Base-by-base conservation (phyloP, 1,140 invertebrate genomes). In the Drosophila setifemur region DNA sequence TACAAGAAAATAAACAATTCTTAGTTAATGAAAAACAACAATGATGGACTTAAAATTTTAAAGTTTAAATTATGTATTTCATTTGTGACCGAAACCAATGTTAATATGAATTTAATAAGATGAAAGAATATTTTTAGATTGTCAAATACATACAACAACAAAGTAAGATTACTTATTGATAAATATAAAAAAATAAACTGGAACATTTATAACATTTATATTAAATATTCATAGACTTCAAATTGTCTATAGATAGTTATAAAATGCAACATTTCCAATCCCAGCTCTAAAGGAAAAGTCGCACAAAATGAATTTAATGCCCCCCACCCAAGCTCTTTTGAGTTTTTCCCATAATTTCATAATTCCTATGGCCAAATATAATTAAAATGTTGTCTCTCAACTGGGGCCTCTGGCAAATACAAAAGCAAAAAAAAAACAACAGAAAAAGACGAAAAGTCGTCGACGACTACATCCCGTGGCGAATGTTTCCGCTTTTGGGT, bases 301-400 rank as follows among this genome's bases (percentile, higher is more conserved):
- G 14, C 1, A 7, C 14, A 37, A 35, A 7, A 43, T 12, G 16
- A 23, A 26, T 37, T 26, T 12, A 18, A 47, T 8, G n/a, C 18
- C 12, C 6, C 25, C 4, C 9, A 9, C n/a, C n/a, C 1, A 7
- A 28, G 16, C 4, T 16, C 7, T 11, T 21, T 19, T 12, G n/a
- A n/a, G 19, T 4, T 25, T 49, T 9, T 2, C 7, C 52, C 25
- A 16, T 55, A 54, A 60, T 60, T 60, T 60, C 55, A 37, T 63
- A 63, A 47, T 63, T 64, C 31, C 55, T 58, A 40, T 60, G 61
- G 19, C 31, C 23, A 69, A 82, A 73, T 69, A 78, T 85, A 82
- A 82, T 82, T 85, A 82, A 68, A 85, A 78, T 73, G 39, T 60
- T 82, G 55, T 73, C 58, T 50, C 57, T 48, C 25, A 39, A 40